These are phyloP conservation scores for Tholera decimalis DNA, from an alignment of 2,888 invertebrate genomes.

Conservation along the genomic window DNA sequence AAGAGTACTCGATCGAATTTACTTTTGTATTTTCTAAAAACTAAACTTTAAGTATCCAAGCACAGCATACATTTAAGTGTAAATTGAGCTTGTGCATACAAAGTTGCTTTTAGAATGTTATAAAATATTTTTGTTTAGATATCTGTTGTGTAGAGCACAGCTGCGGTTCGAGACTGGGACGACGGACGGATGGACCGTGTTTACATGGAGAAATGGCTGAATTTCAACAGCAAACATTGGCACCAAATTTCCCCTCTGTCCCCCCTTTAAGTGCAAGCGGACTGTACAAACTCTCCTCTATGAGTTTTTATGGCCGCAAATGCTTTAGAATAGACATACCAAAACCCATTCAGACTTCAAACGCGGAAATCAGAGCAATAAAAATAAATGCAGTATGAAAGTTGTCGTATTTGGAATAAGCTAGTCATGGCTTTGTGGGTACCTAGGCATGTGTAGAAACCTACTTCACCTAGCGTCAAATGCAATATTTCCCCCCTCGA, in stretches of 20 bases:
- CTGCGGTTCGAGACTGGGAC: conserved; percentile 44
- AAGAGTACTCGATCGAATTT: background rate
- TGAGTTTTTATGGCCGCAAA: conserved; percentile 64
- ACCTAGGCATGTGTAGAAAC: background rate
- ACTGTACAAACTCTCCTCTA: conserved; percentile 56
- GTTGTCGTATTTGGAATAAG: conserved; percentile 53
- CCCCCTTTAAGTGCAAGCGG: conserved; percentile 55
- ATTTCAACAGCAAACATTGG: conserved; percentile 71
- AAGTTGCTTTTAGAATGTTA: conserved; percentile 46
- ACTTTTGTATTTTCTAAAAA: too few relatives aligned
- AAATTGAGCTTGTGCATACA: conserved; percentile 27
- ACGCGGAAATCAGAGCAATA: conserved; percentile 54
- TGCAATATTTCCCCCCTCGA: too few relatives aligned
- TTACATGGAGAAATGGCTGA: conserved; percentile 70
- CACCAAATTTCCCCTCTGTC: conserved; percentile 23
- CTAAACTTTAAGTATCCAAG: too few relatives aligned
- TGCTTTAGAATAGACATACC: conserved; percentile 65
- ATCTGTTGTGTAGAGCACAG: conserved; percentile 49
- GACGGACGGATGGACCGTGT: conserved; percentile 58
- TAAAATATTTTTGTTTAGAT: conserved; percentile 56
- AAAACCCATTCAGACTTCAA: conserved; percentile 55
- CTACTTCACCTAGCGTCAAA: conserved; percentile 1
- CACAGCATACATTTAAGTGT: conserved; percentile 47
- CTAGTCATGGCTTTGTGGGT: conserved; percentile 29
- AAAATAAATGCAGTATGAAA: conserved; percentile 63